phyloP scores from a whole-genome alignment of 2,797 vertebrate species.

The Lindbergichthys nudifrons region DNA sequence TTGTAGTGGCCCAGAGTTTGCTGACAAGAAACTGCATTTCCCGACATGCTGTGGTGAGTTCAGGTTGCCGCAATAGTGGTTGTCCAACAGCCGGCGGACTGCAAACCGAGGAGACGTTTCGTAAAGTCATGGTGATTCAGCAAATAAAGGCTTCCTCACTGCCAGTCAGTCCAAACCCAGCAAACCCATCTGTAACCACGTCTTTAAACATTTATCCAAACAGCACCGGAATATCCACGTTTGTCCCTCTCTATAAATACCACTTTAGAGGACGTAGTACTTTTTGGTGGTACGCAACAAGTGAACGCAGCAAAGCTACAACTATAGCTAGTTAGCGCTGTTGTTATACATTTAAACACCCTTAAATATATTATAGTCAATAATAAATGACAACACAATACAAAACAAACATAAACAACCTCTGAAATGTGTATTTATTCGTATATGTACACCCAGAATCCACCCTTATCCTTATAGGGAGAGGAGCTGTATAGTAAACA shows the following conservation, averaged over 20 bases:
- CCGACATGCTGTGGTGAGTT: slow-evolving; percentile 75
- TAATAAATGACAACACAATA: fast-evolving
- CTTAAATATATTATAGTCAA: fast-evolving
- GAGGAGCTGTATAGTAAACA: slow-evolving; percentile 76
- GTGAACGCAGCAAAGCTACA: slow-evolving; percentile 66
- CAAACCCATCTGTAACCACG: slow-evolving; percentile 34
- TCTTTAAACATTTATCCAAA: slow-evolving; percentile 17
- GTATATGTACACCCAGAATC: slow-evolving; percentile 42
- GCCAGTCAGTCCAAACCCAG: slow-evolving; percentile 30
- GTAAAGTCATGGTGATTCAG: slow-evolving; percentile 89
- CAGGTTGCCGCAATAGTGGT: slow-evolving; percentile 45
- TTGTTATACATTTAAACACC: neutral
- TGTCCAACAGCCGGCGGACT: slow-evolving; percentile 64
- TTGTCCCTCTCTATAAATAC: slow-evolving; percentile 41
- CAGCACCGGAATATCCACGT: slow-evolving; percentile 27
- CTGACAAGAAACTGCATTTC: slow-evolving; percentile 59
- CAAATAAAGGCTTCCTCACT: slow-evolving; percentile 74
- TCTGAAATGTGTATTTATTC: neutral
- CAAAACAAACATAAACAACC: neutral
- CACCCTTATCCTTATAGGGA: slow-evolving; percentile 62
- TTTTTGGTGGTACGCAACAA: slow-evolving; percentile 65
- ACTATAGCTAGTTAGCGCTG: neutral
- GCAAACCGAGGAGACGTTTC: slow-evolving; percentile 73
- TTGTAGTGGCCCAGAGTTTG: neutral
- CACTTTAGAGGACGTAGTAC: slow-evolving; percentile 22